Evolutionary conservation across 2,797 vertebrate species (phyloP).

Genomic region (Cossypha polioptera): DNA sequence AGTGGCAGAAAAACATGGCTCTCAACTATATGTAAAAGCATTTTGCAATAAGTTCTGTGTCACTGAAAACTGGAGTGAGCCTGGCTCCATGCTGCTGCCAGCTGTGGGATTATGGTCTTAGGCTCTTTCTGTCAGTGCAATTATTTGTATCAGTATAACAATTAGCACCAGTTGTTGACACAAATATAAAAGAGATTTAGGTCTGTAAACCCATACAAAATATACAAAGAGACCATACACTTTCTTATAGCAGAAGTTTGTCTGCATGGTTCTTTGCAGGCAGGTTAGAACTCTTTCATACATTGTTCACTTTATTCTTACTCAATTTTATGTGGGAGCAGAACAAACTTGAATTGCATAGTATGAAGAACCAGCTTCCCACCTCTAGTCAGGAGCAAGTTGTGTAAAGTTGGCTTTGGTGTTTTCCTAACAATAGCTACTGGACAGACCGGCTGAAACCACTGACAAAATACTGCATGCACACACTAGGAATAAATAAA

Average conservation of each 20-base stretch:
- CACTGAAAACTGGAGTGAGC: rapidly evolving
- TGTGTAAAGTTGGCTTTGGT: background rate
- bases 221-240: background rate
- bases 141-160: background rate
- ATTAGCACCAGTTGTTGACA: background rate
- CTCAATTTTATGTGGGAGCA: background rate
- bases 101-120: background rate
- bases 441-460: background rate
- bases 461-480: background rate
- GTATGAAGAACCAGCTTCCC: background rate
- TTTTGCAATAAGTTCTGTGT: background rate
- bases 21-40: background rate
- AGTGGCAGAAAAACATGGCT: background rate
- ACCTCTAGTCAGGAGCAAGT: background rate
- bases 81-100: background rate
- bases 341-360: background rate
- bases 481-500: background rate
- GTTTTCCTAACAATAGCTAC: background rate
- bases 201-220: background rate
- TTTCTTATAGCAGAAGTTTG: background rate
- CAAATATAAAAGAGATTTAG: background rate
- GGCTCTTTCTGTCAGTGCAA: background rate
- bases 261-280: background rate
- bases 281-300: background rate
- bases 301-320: background rate